Conservation (phyloP, 2,797 vertebrate genomes). For the Neoniphon sammara region DNA sequence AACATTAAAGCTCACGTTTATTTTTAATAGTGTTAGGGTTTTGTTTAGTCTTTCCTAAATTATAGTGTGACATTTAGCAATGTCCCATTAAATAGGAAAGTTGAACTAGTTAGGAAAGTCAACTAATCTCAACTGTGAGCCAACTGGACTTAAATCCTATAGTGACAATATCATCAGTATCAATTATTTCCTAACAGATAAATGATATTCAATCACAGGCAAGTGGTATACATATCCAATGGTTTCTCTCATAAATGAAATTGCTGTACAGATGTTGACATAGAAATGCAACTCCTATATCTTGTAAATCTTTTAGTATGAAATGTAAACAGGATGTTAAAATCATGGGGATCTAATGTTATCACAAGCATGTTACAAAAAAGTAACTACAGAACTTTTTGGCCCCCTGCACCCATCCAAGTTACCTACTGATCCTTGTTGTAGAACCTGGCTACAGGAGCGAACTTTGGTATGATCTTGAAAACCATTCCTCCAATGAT, state of each 20-base stretch:
- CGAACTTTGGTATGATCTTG: slow-evolving; percentile 82
- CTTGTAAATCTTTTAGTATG: neutral
- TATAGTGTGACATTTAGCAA: neutral
- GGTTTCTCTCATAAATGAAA: neutral
- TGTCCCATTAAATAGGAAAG: neutral
- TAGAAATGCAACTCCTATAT: neutral
- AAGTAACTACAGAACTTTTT: neutral
- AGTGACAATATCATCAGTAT: too few relatives aligned
- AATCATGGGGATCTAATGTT: neutral
- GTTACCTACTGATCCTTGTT: slow-evolving; percentile 21
- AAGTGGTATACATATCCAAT: neutral
- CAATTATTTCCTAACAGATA: too few relatives aligned
- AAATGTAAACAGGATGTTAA: neutral
- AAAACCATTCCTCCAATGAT: slow-evolving; percentile 89
- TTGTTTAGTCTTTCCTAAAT: too few relatives aligned
- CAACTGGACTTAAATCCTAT: too few relatives aligned
- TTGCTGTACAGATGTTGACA: neutral
- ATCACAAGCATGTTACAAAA: neutral
- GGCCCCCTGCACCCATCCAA: neutral
- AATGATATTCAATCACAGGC: neutral
- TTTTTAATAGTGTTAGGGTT: too few relatives aligned
- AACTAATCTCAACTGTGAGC: neutral
- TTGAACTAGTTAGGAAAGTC: neutral
- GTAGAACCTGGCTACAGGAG: slow-evolving; percentile 87
- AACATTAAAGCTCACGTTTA: too few relatives aligned